Evolutionary conservation across 2,797 vertebrate genomes (phyloP).

Genomic region (Coilia nasus): DNA sequence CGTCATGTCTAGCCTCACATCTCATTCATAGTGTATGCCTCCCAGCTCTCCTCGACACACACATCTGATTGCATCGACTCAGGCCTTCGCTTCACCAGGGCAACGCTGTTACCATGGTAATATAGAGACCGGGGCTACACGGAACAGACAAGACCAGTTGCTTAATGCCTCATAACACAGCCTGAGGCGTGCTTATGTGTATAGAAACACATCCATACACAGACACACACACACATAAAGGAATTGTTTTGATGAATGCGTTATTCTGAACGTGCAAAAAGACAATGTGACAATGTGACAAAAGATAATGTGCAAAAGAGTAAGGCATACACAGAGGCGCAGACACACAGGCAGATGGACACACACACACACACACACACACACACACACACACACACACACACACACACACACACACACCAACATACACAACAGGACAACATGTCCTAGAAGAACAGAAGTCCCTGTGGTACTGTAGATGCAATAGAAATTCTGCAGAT

Average conservation of each 20-base stretch:
- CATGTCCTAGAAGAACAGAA: not conserved
- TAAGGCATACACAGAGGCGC: not conserved
- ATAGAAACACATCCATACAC: not conserved
- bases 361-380: slow-evolving; percentile 14
- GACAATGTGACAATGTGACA: too few relatives aligned
- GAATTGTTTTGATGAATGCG: too few relatives aligned
- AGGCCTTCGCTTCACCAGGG: slow-evolving; percentile 51
- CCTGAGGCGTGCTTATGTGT: not conserved
- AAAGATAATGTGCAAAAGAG: too few relatives aligned
- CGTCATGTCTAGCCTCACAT: not conserved
- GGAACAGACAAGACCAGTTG: slow-evolving; percentile 23
- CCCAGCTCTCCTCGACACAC: not conserved
- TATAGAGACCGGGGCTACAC: slow-evolving; percentile 50
- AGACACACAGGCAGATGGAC: not conserved
- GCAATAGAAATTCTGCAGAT: too few relatives aligned
- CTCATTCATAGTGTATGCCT: not conserved
- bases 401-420: slow-evolving; percentile 13
- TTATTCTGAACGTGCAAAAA: too few relatives aligned
- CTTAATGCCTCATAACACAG: slow-evolving; percentile 29
- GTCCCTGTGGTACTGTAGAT: too few relatives aligned
- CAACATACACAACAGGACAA: not conserved
- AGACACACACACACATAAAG: not conserved
- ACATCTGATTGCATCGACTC: slow-evolving; percentile 48
- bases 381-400: not conserved
- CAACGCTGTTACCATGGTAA: slow-evolving; percentile 62